These are phyloP conservation scores for Stigmatopora argus DNA, from an alignment of 2,113 vertebrate genomes.

Conservation along the genomic window DNA sequence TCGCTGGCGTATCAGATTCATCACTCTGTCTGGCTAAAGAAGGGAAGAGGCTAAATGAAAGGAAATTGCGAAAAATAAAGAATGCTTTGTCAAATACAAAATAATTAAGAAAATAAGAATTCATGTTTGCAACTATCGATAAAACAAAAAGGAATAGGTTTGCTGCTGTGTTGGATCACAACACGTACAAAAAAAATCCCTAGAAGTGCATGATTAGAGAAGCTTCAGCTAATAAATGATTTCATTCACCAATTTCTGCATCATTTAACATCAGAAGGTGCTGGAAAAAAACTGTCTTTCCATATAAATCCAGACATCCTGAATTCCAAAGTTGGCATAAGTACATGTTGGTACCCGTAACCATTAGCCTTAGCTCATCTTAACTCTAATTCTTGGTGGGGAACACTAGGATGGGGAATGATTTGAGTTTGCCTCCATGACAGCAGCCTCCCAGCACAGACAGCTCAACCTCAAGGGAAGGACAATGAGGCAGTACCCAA, in stretches of 20 bases:
- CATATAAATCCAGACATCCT: too few relatives aligned
- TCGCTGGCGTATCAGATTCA: conserved; percentile 62
- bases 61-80: not conserved
- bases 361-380: conserved; percentile 26
- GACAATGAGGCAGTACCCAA: conserved; percentile 53
- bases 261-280: too few relatives aligned
- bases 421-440: conserved; percentile 40
- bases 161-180: not conserved
- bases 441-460: conserved; percentile 43
- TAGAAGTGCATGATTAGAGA: too few relatives aligned
- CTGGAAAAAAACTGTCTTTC: too few relatives aligned
- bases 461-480: conserved; percentile 52
- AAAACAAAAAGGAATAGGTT: not conserved
- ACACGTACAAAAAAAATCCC: not conserved
- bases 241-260: too few relatives aligned
- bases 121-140: not conserved
- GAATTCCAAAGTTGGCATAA: conserved; percentile 5
- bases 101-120: not conserved
- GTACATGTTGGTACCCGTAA: conserved; percentile 32
- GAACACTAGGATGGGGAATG: conserved; percentile 8
- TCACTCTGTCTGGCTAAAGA: conserved; percentile 47
- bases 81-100: not conserved
- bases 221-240: too few relatives aligned
- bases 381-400: conserved; percentile 21
- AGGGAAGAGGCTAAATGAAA: conserved; percentile 2